These are phyloP conservation scores for Spea multiplicata DNA, from an alignment of 2,113 vertebrate genomes.

Conservation along the genomic window DNA sequence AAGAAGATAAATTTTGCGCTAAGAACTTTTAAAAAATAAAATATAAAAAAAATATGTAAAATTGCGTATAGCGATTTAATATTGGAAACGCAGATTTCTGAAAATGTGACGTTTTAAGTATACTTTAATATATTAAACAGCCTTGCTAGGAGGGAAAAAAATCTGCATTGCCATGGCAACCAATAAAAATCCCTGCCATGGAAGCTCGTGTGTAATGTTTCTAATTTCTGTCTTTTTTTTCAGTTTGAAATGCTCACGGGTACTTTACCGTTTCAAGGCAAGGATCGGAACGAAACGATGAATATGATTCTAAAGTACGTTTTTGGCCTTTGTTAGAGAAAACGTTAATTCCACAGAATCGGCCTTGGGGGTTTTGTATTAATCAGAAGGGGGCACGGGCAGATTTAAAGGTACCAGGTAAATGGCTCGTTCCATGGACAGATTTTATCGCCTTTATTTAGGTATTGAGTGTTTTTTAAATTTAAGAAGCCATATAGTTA, in stretches of 20 bases:
- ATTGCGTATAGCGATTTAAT: too few species aligned
- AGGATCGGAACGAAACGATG: conserved; percentile 97
- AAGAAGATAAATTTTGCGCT: too few species aligned
- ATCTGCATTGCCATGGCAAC: background rate
- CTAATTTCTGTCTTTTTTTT: conserved; percentile 56
- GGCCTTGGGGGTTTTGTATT: background rate
- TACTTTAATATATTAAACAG: too few species aligned
- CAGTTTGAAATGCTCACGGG: conserved; percentile 98
- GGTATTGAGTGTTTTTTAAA: too few species aligned
- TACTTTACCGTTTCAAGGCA: conserved; percentile 95
- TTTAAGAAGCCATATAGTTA: too few species aligned
- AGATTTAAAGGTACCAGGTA: background rate
- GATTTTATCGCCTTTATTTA: too few species aligned
- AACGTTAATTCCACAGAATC: background rate
- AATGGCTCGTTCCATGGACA: too few species aligned
- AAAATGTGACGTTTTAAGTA: too few species aligned
- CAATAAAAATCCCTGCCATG: background rate
- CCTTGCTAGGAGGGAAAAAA: too few species aligned
- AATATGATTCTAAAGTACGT: conserved; percentile 99
- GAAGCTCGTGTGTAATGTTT: background rate
- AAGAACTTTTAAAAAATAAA: too few species aligned
- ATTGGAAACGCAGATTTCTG: background rate
- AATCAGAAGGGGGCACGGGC: background rate
- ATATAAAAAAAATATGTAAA: too few species aligned
- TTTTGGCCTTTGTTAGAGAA: background rate